A percentile compares a stretch with the other conserved stretches of the same genome.
These are phyloP conservation scores for Pavo muticus DNA, from an alignment of 2,113 vertebrate genomes.

Conservation along the genomic window DNA sequence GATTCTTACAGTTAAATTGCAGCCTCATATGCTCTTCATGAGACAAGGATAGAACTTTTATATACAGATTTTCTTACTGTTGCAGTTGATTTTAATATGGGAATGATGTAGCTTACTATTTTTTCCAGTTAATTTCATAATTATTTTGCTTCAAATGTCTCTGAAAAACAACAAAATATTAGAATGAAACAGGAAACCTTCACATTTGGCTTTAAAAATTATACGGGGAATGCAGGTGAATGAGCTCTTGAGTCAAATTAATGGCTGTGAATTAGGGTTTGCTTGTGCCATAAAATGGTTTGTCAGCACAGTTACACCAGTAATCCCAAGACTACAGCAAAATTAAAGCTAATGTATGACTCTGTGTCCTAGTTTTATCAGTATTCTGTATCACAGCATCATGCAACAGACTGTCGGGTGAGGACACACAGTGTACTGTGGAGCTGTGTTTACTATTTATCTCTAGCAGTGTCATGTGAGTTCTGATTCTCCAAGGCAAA, in stretches of 20 bases:
- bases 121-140: slow-evolving; percentile 28
- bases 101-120: slow-evolving; percentile 4
- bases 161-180: slow-evolving; percentile 60
- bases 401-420: too few species aligned
- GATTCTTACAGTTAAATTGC: slow-evolving; percentile 31
- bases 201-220: slow-evolving; percentile 5
- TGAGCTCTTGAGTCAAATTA: neutral
- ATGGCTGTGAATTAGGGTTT: neutral
- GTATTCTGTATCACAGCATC: too few species aligned
- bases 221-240: neutral
- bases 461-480: too few species aligned
- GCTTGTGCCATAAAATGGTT: neutral
- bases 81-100: neutral
- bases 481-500: too few species aligned
- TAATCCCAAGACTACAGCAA: neutral
- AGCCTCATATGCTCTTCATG: neutral
- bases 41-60: neutral
- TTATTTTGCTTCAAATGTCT: slow-evolving; percentile 66
- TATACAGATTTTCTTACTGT: neutral
- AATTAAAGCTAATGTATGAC: neutral
- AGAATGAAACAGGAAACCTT: neutral
- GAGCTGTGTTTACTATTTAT: too few species aligned
- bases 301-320: slow-evolving; percentile 26
- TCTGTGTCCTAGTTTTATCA: too few species aligned
- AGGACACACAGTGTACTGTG: too few species aligned